These are phyloP conservation scores for Ariolimax columbianus DNA, from an alignment of 2,888 invertebrate genomes.

Conservation along the genomic window DNA sequence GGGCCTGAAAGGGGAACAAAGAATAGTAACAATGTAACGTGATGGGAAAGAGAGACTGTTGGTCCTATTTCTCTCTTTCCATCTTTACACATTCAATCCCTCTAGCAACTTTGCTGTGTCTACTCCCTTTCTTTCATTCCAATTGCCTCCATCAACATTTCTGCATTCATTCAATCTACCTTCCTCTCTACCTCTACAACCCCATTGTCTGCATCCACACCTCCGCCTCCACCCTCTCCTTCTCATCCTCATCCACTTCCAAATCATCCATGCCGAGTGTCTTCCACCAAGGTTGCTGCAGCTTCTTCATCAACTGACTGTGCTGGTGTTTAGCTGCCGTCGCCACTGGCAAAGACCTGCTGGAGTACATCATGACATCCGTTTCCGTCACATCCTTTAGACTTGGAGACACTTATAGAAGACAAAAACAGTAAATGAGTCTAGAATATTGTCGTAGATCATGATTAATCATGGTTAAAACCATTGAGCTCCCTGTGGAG, in stretches of 20 bases:
- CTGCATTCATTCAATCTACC: background rate
- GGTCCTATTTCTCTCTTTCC: background rate
- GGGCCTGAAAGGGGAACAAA: no score
- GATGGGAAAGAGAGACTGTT: no score
- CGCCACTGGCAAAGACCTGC: constrained; percentile 75
- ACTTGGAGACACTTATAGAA: constrained; percentile 73
- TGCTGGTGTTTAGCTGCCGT: constrained; percentile 74
- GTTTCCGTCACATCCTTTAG: constrained; percentile 69
- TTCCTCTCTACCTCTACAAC: constrained; percentile 6
- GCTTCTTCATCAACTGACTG: constrained; percentile 66
- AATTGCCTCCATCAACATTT: background rate
- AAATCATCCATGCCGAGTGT: constrained; percentile 71
- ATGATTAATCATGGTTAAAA: no score
- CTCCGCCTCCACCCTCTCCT: constrained; percentile 56
- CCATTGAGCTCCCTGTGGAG: no score
- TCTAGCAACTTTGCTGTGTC: background rate
- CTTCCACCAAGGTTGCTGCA: constrained; percentile 77
- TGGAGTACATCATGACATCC: constrained; percentile 73
- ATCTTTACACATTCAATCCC: background rate
- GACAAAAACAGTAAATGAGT: background rate
- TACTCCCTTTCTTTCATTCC: background rate
- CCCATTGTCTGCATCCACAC: constrained; percentile 43
- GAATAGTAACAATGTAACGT: no score
- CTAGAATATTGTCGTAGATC: no score
- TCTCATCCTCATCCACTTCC: constrained; percentile 63